Evolutionary conservation across 2,888 invertebrate species (phyloP).

Genomic region (Trachelus stipa): DNA sequence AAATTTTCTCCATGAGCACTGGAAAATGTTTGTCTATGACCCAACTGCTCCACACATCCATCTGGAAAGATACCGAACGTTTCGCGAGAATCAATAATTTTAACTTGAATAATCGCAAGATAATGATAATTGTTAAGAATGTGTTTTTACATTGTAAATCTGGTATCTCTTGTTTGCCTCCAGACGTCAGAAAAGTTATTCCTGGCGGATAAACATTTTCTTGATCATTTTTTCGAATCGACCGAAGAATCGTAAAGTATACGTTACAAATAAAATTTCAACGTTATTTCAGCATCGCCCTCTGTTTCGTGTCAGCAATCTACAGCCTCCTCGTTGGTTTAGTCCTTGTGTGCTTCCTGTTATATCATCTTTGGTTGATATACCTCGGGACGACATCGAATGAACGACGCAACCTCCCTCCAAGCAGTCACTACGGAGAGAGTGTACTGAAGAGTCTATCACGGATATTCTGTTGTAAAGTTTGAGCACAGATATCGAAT

Average conservation of each 20-base stretch:
- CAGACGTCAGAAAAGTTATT: constrained; percentile 36
- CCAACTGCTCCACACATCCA: constrained; percentile 2
- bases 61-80: constrained; percentile 39
- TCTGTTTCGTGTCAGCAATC: constrained; percentile 67
- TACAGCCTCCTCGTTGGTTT: constrained; percentile 64
- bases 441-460: constrained; percentile 50
- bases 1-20: neutral
- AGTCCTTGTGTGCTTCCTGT: constrained; percentile 58
- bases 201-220: constrained; percentile 38
- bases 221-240: constrained; percentile 16
- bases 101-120: constrained; percentile 36
- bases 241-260: neutral
- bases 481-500: constrained; percentile 37
- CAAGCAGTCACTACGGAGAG: constrained; percentile 42
- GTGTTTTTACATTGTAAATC: constrained; percentile 16
- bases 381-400: constrained; percentile 56
- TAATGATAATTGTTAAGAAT: constrained; percentile 34
- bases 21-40: constrained; percentile 8
- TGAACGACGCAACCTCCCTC: constrained; percentile 46
- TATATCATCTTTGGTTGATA: constrained; percentile 65
- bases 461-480: constrained; percentile 55
- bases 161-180: constrained; percentile 43
- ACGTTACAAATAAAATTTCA: neutral
- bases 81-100: constrained; percentile 24
- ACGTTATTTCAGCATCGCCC: constrained; percentile 62